These are phyloP conservation scores for Crypturellus undulatus DNA, from an alignment of 2,113 vertebrate genomes.

Conservation along the genomic window DNA sequence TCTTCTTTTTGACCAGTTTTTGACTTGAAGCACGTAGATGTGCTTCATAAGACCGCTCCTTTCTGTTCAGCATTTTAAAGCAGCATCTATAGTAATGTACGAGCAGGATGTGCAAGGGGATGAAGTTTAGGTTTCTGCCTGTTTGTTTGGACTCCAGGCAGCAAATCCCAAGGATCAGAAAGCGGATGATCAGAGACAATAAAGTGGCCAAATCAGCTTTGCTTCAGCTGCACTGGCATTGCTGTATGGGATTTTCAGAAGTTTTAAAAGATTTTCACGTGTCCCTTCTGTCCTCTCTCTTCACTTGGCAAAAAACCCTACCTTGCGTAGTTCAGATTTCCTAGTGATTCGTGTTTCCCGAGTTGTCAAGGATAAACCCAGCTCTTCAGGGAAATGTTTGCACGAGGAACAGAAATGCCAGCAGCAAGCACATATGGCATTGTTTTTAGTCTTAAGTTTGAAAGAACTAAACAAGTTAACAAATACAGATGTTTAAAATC, in stretches of 20 bases:
- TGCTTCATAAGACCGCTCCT: neutral
- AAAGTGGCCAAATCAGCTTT: neutral
- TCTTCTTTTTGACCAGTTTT: neutral
- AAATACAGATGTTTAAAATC: constrained; percentile 78
- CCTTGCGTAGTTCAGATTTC: constrained; percentile 21
- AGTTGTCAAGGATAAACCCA: constrained; percentile 44
- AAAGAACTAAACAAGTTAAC: constrained; percentile 70
- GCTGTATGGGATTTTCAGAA: accelerated
- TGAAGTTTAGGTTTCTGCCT: neutral
- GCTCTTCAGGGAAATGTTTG: constrained; percentile 25
- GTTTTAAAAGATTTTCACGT: neutral
- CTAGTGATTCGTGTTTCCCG: neutral
- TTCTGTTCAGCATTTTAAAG: neutral
- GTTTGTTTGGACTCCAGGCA: accelerated
- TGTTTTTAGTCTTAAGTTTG: constrained; percentile 71
- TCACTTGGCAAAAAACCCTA: neutral
- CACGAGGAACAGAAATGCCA: constrained; percentile 48
- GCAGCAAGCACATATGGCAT: constrained; percentile 72
- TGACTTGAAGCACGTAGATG: neutral
- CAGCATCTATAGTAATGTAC: neutral
- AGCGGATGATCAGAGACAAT: neutral
- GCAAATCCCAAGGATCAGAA: neutral
- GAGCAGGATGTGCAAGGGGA: neutral
- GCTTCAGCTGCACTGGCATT: accelerated
- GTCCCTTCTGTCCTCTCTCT: neutral